A percentile compares a stretch with the other conserved stretches of the same genome.
These are phyloP conservation scores for Bombus waltoni DNA, from an alignment of 1,140 invertebrate genomes.

Conservation along the genomic window DNA sequence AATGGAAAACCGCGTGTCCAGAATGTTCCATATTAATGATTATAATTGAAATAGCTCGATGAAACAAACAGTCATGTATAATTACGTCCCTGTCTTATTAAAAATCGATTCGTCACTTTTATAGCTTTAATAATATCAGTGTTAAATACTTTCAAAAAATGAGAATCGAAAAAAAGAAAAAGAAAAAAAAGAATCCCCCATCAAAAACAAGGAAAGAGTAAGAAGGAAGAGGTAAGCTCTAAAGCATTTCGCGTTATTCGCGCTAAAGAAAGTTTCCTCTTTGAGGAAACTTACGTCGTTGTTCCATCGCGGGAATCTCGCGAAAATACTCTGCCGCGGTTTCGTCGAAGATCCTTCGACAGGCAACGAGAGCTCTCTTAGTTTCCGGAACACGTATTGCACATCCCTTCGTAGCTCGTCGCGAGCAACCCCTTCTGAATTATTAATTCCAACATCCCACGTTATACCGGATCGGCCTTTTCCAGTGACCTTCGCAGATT, in stretches of 20 bases:
- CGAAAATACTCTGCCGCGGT: not conserved
- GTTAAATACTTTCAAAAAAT: too few relatives aligned
- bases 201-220: not conserved
- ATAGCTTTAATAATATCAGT: too few relatives aligned
- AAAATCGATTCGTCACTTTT: too few relatives aligned
- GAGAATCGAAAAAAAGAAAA: not conserved
- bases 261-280: not conserved
- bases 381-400: constrained; percentile 22
- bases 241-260: not conserved
- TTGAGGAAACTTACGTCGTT: not conserved
- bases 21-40: too few relatives aligned
- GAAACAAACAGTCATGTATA: too few relatives aligned
- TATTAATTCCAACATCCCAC: not conserved
- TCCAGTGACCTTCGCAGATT: not conserved
- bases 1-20: too few relatives aligned
- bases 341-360: not conserved
- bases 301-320: not conserved
- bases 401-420: constrained; percentile 12
- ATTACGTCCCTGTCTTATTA: too few relatives aligned
- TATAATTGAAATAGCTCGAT: too few relatives aligned
- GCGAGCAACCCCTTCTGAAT: not conserved
- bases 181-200: not conserved
- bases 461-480: not conserved
- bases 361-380: not conserved
- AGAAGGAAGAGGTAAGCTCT: not conserved